phyloP scores from a whole-genome alignment of 2,888 invertebrate genomes.

The Caenorhabditis sinica region DNA sequence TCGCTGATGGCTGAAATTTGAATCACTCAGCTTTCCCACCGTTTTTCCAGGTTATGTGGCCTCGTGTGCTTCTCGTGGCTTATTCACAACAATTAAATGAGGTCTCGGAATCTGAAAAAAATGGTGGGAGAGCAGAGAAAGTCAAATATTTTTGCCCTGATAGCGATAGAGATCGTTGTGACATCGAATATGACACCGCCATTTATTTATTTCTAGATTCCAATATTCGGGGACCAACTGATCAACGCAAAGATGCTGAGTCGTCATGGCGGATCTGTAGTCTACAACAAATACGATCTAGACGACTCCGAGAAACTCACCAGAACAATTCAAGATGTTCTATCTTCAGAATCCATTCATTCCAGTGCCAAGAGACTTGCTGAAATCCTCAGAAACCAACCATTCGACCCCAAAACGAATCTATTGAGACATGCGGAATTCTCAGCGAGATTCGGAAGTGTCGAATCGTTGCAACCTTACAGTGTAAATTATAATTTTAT shows the following conservation, averaged over 20 bases:
- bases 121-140: too few species aligned
- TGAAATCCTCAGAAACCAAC: constrained; percentile 28
- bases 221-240: constrained; percentile 44
- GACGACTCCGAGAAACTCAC: neutral
- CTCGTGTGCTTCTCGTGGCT: too few species aligned
- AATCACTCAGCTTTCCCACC: too few species aligned
- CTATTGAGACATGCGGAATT: constrained; percentile 27
- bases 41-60: too few species aligned
- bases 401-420: constrained; percentile 18
- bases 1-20: too few species aligned
- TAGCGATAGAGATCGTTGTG: too few species aligned
- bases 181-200: too few species aligned
- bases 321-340: neutral
- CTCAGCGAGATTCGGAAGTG: constrained; percentile 33
- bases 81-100: too few species aligned
- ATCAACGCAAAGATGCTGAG: constrained; percentile 36
- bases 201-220: constrained; percentile 13
- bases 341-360: neutral
- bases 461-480: constrained; percentile 25
- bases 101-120: too few species aligned
- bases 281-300: constrained; percentile 34
- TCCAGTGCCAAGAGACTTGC: neutral
- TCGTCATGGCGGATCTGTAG: constrained; percentile 50
- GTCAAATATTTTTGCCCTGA: too few species aligned
- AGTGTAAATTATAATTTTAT: constrained; percentile 33